Evolutionary conservation across 1,140 invertebrate species (phyloP).

Genomic region (Leptinotarsa undecemlineata): DNA sequence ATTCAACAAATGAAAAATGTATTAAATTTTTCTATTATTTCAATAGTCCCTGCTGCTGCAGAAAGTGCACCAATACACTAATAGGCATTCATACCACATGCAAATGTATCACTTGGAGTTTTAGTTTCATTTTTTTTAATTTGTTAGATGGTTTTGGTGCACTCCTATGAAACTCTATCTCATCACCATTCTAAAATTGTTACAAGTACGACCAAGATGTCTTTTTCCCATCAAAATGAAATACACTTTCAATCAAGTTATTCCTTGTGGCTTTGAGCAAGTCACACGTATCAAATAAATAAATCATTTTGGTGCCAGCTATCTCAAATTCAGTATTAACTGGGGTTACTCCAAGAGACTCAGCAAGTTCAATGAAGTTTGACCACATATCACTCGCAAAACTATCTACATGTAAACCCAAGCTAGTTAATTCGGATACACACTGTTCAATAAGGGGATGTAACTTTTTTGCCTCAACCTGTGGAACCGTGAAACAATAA

Average conservation of each 20-base stretch:
- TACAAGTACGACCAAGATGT: constrained; percentile 15
- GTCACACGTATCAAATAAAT: not conserved
- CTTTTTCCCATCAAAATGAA: not conserved
- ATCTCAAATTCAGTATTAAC: not conserved
- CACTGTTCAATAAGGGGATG: not conserved
- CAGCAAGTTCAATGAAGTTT: constrained; percentile 10
- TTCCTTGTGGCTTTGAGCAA: constrained; percentile 10
- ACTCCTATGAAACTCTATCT: not conserved
- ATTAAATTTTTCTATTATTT: too few species aligned
- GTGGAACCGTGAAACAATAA: constrained; percentile 4
- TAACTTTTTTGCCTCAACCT: not conserved
- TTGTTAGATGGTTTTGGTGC: constrained; percentile 6
- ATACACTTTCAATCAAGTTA: constrained; percentile 1
- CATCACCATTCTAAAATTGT: not conserved
- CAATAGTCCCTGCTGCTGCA: too few species aligned
- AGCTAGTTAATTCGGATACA: constrained; percentile 5
- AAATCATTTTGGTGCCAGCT: constrained; percentile 11
- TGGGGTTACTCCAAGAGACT: too few species aligned
- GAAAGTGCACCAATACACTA: too few species aligned
- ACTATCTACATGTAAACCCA: constrained; percentile 10
- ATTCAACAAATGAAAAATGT: too few species aligned
- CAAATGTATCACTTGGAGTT: too few species aligned
- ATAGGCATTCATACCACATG: too few species aligned
- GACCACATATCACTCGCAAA: constrained; percentile 20
- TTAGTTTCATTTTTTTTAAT: not conserved